Evolutionary conservation across 2,113 vertebrate genomes (phyloP).

Genomic region (Ophthalmolycus amberensis): DNA sequence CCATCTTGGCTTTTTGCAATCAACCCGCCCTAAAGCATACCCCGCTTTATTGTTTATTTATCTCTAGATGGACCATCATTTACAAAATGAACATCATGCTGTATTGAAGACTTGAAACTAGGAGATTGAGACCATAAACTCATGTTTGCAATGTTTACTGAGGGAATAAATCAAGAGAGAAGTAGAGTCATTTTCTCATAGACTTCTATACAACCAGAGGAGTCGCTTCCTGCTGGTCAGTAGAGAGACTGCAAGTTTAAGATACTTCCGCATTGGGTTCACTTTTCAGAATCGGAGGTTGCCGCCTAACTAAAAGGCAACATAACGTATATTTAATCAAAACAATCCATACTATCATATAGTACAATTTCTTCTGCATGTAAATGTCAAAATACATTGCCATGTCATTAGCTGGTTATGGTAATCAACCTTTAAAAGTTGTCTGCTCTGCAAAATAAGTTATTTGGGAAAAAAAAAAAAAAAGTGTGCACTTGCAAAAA

Average conservation of each 20-base stretch:
- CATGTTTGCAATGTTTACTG: too few relatives aligned
- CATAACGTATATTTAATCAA: not conserved
- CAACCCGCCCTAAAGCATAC: not conserved
- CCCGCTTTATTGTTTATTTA: too few relatives aligned
- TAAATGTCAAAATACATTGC: not conserved
- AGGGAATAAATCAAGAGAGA: too few relatives aligned
- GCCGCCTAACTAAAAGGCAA: not conserved
- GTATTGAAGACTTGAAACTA: too few relatives aligned
- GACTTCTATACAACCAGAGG: too few relatives aligned
- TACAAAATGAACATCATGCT: too few relatives aligned
- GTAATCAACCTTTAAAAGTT: not conserved
- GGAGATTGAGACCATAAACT: too few relatives aligned
- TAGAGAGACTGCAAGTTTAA: not conserved
- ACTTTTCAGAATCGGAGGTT: not conserved
- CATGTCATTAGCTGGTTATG: not conserved
- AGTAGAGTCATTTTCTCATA: too few relatives aligned
- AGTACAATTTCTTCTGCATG: not conserved
- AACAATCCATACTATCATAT: not conserved
- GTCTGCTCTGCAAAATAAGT: not conserved
- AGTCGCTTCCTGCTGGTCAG: not conserved
- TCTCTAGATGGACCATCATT: too few relatives aligned
- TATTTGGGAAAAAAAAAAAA: not conserved
- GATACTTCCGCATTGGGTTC: not conserved
- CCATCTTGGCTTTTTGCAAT: too few relatives aligned
- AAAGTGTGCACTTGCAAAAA: not conserved